These are phyloP conservation scores for Strongylocentrotus purpuratus DNA, from an alignment of 35 echinoderm and acorn worm genomes.

Conservation along the genomic window DNA sequence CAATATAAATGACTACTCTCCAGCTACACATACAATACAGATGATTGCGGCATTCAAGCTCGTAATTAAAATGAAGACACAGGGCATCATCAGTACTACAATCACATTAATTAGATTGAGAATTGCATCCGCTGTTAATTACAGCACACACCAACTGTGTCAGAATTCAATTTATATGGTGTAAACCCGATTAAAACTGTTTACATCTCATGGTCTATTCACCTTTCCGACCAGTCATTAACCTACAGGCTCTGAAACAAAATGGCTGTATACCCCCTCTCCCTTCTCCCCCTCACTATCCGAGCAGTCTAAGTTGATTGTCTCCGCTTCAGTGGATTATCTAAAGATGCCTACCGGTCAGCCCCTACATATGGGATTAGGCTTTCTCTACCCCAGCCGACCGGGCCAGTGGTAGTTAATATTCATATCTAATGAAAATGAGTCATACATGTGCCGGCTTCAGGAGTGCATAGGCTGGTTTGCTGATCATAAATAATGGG, in stretches of 20 bases:
- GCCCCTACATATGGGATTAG: not conserved
- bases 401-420: not conserved
- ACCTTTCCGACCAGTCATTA: not conserved
- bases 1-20: not conserved
- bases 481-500: slow-evolving; percentile 11
- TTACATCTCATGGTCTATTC: not conserved
- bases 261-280: not conserved
- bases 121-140: not conserved
- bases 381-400: not conserved
- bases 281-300: not conserved
- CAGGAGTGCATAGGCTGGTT: not conserved
- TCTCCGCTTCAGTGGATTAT: not conserved
- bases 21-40: not conserved
- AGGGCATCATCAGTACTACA: not conserved
- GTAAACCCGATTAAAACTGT: not conserved
- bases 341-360: slow-evolving; percentile 8
- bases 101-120: not conserved
- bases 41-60: not conserved
- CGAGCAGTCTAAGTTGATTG: not conserved
- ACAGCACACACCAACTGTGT: not conserved
- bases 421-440: slow-evolving; percentile 42
- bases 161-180: not conserved
- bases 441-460: slow-evolving; percentile 28
- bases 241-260: not conserved
- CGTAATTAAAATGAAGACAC: not conserved